These are phyloP conservation scores for Caerostris extrusa DNA, from an alignment of 1,140 invertebrate genomes.

Conservation along the genomic window DNA sequence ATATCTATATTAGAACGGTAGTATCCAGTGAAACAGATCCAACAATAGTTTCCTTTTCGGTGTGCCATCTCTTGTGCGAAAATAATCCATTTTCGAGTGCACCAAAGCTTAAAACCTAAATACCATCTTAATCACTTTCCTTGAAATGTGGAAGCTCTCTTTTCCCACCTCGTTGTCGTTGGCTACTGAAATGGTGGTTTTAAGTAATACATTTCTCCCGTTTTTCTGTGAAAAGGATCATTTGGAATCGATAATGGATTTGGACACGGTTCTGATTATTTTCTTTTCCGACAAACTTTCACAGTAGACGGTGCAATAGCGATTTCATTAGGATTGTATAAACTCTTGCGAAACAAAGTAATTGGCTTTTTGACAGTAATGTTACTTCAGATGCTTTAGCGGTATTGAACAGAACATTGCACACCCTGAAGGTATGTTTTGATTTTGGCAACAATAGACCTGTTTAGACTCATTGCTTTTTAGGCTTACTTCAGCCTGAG, in stretches of 20 bases:
- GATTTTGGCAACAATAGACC: no score
- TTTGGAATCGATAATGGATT: constrained; percentile 38
- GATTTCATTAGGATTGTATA: background rate
- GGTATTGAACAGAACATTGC: no score
- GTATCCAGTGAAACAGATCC: background rate
- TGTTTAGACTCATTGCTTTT: no score
- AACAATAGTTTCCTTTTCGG: background rate
- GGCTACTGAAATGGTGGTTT: background rate
- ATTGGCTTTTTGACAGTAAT: no score
- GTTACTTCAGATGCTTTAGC: no score
- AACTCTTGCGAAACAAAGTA: no score
- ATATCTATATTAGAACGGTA: background rate
- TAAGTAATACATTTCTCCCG: background rate
- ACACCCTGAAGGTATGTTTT: no score
- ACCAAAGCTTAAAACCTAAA: constrained; percentile 13
- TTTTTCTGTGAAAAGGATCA: background rate
- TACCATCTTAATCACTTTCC: constrained; percentile 40
- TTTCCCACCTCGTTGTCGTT: constrained; percentile 15
- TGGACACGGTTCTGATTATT: background rate
- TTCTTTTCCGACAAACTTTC: background rate
- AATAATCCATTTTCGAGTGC: constrained; percentile 1
- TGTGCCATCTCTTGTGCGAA: background rate
- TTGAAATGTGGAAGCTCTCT: background rate
- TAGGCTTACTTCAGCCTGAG: no score
- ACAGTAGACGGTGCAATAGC: no score